Percentiles rank a stretch among this genome's conserved stretches.
These are phyloP conservation scores for Fissipunctia ypsillon DNA, from an alignment of 2,888 invertebrate species.

Conservation along the genomic window DNA sequence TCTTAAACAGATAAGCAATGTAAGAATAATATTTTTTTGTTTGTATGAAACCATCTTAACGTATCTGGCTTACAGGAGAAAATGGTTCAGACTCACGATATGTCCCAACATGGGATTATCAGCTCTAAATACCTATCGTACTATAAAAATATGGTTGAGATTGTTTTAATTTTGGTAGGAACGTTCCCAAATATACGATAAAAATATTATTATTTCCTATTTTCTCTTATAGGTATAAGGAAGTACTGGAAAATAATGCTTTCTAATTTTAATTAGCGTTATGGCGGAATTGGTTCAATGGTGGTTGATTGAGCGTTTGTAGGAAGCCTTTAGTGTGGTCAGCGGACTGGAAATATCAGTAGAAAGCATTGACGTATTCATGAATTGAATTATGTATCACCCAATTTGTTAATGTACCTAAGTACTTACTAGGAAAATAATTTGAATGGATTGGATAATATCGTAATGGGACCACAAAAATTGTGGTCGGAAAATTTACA, in stretches of 20 bases:
- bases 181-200: background rate
- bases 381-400: background rate
- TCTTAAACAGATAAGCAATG: constrained; percentile 5
- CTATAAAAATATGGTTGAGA: background rate
- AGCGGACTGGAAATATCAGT: constrained; percentile 41
- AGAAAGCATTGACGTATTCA: constrained; percentile 24
- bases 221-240: no score
- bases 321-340: constrained; percentile 34
- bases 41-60: background rate
- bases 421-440: background rate
- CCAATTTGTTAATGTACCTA: background rate
- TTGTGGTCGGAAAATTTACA: background rate
- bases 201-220: no score
- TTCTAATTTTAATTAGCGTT: background rate
- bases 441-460: background rate
- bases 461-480: background rate
- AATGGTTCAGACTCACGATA: background rate
- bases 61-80: background rate
- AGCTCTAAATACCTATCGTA: background rate
- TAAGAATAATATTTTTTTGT: constrained; percentile 1
- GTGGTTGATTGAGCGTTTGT: constrained; percentile 31
- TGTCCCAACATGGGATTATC: background rate
- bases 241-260: background rate
- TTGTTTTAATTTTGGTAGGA: background rate
- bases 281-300: constrained; percentile 23